Percentiles rank a stretch among this genome's conserved stretches.
Conservation (phyloP, 2,113 vertebrate species). For the Clarias macrocephalus region DNA sequence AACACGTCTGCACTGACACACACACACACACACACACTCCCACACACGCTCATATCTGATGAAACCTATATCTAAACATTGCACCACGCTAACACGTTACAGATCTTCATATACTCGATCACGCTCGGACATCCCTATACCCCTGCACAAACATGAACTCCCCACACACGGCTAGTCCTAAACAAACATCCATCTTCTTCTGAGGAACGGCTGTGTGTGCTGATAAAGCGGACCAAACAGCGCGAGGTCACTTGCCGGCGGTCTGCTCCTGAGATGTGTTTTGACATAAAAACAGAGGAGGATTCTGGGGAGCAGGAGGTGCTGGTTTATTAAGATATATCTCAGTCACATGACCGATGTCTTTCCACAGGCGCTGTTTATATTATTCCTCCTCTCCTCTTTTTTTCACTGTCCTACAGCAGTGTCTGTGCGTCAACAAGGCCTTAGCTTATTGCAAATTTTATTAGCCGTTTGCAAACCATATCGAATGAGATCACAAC, state of each 20-base stretch:
- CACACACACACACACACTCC: constrained; percentile 6
- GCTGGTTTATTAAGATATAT: constrained; percentile 36
- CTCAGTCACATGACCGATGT: constrained; percentile 49
- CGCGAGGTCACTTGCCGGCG: constrained; percentile 40
- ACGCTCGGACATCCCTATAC: constrained; percentile 4
- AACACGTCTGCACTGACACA: constrained; percentile 2
- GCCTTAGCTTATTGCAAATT: not conserved
- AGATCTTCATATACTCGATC: not conserved
- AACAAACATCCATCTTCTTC: constrained; percentile 32
- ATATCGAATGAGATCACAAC: not conserved
- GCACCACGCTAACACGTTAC: not conserved
- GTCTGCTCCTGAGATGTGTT: constrained; percentile 46
- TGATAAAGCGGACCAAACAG: constrained; percentile 30
- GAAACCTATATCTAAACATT: constrained; percentile 15
- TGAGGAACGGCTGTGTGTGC: constrained; percentile 17
- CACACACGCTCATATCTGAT: not conserved
- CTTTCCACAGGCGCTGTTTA: constrained; percentile 38
- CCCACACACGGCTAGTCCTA: constrained; percentile 10
- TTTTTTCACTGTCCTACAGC: not conserved
- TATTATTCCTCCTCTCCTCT: constrained; percentile 11
- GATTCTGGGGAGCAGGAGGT: constrained; percentile 38
- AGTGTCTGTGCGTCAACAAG: not conserved
- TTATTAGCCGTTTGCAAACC: not conserved
- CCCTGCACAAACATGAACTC: constrained; percentile 25
- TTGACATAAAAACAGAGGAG: constrained; percentile 44